phyloP scores from a whole-genome alignment of 1,140 invertebrate genomes.

The Parapsyche elsis region DNA sequence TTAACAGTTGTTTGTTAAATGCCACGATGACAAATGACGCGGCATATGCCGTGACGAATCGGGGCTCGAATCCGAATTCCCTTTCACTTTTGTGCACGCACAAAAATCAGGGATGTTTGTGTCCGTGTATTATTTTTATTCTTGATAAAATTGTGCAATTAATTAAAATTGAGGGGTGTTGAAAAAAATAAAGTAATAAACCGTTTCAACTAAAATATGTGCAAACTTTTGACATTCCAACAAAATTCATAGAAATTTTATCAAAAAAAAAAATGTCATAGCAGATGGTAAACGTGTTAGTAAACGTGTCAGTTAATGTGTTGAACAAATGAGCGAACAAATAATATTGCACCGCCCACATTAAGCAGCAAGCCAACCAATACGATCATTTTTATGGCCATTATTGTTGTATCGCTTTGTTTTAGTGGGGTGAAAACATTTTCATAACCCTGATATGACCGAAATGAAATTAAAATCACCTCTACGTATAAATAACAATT shows the following conservation, averaged over 20 bases:
- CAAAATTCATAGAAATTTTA: too few relatives aligned
- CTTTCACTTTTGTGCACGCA: background rate
- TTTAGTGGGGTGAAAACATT: too few relatives aligned
- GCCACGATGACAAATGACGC: slow-evolving; percentile 53
- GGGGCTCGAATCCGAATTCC: slow-evolving; percentile 10
- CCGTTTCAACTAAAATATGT: too few relatives aligned
- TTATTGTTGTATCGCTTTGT: too few relatives aligned
- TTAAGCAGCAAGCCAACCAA: background rate
- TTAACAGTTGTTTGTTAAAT: slow-evolving; percentile 55
- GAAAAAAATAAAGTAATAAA: too few relatives aligned
- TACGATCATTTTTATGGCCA: background rate
- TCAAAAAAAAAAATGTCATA: background rate
- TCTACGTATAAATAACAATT: too few relatives aligned
- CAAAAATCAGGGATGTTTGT: background rate
- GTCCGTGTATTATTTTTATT: too few relatives aligned
- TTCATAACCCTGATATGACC: too few relatives aligned
- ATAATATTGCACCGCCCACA: slow-evolving; percentile 15
- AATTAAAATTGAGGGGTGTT: too few relatives aligned
- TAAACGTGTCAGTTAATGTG: background rate
- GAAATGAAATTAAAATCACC: too few relatives aligned
- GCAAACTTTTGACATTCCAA: too few relatives aligned
- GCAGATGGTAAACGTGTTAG: background rate
- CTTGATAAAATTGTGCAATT: too few relatives aligned
- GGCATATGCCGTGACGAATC: slow-evolving; percentile 52
- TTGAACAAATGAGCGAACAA: slow-evolving; percentile 14